Base-by-base conservation (phyloP, 1,140 invertebrate genomes). In the Lethocerus indicus region DNA sequence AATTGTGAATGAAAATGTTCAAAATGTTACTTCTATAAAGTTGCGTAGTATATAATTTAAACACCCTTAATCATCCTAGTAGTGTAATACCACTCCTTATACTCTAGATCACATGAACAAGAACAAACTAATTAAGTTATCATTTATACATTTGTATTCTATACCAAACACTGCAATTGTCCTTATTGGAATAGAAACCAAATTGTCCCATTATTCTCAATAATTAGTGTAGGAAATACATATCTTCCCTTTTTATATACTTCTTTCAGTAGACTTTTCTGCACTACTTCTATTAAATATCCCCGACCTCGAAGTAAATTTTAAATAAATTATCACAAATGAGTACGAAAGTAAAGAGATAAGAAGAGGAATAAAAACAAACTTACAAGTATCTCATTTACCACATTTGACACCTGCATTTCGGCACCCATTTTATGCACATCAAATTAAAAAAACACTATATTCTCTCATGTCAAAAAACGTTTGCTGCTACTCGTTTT, bases 321-420 rank as follows among this genome's bases (percentile, higher is more conserved):
- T 2, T 28, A 42, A 49, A 24, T 45, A 36, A 36, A 39, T 49
- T 25, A 2, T 4, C 12, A 25, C 18, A 47, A 47, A 50, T 42
- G 40, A 1, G 20, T 26, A 13, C 16, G 44, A 23, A 32, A 41
- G 18, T 14, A 35, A 52, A 21, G 52, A 12, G 24, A 26, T 48
- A 16, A n/a, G 0, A 37, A 32, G 29, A 54, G 54, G 45, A 35
- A 37, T 52, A 29, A 52, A 21, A 29, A 51, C 47, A 50, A 50
- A 67, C 68, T 72, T 62, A 76, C 74, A 65, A 80, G 63, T 60
- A 82, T 75, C 53, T 79, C 75, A 56, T 74, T 76, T 6, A 82
- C 68, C 54, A 80, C 73, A 56, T 62, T 71, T 7, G 69, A 63
- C 26, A 82, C 69, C 67, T 74, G 74, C 29, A 64, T 44, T 47